phyloP scores from a whole-genome alignment of 1,140 invertebrate genomes.

The Aphidius gifuensis region DNA sequence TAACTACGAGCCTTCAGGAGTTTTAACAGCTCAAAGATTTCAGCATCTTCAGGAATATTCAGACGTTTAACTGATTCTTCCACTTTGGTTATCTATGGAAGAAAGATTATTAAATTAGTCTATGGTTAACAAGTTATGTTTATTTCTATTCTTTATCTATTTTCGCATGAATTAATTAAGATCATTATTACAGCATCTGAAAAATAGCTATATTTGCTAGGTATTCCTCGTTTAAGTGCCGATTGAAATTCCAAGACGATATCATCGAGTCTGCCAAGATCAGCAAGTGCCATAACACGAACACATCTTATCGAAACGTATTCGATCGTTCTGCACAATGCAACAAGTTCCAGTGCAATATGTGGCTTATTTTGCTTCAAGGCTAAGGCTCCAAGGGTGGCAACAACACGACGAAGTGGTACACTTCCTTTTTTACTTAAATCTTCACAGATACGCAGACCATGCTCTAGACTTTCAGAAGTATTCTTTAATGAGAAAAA shows the following conservation, averaged over 20 bases:
- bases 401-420: conserved; percentile 60
- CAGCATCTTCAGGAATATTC: conserved; percentile 41
- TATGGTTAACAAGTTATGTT: not conserved
- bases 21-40: conserved; percentile 51
- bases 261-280: conserved; percentile 64
- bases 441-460: conserved; percentile 60
- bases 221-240: conserved; percentile 56
- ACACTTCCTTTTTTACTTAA: conserved; percentile 55
- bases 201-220: conserved; percentile 56
- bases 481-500: conserved; percentile 63
- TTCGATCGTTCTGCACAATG: conserved; percentile 51
- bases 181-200: conserved; percentile 48
- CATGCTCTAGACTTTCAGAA: conserved; percentile 65
- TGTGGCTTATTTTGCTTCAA: conserved; percentile 67
- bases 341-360: conserved; percentile 65
- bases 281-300: conserved; percentile 61
- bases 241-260: conserved; percentile 60
- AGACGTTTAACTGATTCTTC: conserved; percentile 41
- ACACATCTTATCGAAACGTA: conserved; percentile 70
- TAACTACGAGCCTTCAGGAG: conserved; percentile 19
- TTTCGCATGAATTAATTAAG: conserved; percentile 11
- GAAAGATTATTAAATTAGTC: conserved; percentile 5
- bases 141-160: not conserved
- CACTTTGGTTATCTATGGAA: conserved; percentile 50
- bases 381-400: conserved; percentile 64